phyloP scores from a whole-genome alignment of 2,113 vertebrate species.

The Onychostruthus taczanowskii region DNA sequence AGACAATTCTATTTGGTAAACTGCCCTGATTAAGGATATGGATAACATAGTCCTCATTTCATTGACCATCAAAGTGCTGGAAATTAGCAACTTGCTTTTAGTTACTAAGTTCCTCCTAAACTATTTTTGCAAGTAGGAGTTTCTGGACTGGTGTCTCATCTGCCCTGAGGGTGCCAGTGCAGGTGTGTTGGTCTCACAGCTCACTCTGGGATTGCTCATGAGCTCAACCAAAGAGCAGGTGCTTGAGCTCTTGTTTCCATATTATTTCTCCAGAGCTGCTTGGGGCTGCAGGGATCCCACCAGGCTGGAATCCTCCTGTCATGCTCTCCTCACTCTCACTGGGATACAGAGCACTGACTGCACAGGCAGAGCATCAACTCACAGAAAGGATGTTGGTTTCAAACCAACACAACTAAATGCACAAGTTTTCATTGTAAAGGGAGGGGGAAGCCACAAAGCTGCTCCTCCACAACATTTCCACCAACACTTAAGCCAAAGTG shows the following conservation, averaged over 20 bases:
- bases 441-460: accelerated
- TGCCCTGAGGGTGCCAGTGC: neutral
- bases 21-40: neutral
- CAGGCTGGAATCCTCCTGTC: neutral
- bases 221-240: neutral
- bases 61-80: neutral
- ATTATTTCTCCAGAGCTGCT: neutral
- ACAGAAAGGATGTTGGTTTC: neutral
- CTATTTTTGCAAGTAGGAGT: neutral
- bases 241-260: neutral
- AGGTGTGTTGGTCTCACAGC: neutral
- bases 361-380: neutral
- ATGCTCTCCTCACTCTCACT: neutral
- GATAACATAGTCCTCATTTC: neutral
- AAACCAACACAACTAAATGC: neutral
- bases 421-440: neutral
- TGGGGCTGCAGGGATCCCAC: neutral
- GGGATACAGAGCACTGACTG: neutral
- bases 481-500: neutral
- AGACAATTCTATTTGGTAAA: neutral
- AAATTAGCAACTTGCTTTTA: neutral
- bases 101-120: neutral
- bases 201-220: neutral
- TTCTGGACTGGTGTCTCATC: neutral
- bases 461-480: neutral